Evolutionary conservation across 2,113 vertebrate genomes (phyloP).

Genomic region (Sakesphorus luctuosus): DNA sequence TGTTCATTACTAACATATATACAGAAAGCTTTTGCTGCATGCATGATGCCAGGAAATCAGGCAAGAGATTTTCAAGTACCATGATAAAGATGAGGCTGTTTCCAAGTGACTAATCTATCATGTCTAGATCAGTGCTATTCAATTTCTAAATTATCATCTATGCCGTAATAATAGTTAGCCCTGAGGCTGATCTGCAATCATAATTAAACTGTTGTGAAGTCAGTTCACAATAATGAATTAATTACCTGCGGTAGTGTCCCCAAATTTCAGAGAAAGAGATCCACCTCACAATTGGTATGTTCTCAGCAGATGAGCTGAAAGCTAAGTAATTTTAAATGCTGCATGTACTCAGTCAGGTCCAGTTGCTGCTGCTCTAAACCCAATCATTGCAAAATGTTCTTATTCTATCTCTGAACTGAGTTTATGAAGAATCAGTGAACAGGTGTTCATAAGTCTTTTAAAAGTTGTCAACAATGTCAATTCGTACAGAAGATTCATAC

Average conservation of each 20-base stretch:
- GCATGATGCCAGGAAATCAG: not conserved
- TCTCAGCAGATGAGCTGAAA: not conserved
- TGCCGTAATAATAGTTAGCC: not conserved
- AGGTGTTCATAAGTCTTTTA: not conserved
- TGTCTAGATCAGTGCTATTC: not conserved
- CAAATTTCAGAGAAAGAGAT: not conserved
- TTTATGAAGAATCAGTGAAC: not conserved
- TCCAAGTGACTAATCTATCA: slow-evolving; percentile 1
- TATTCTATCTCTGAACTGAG: not conserved
- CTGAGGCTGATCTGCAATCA: not conserved
- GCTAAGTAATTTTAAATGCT: not conserved
- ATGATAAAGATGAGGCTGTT: not conserved
- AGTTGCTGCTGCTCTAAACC: not conserved
- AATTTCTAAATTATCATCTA: slow-evolving; percentile 5
- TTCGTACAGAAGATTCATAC: not conserved
- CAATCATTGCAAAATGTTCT: not conserved
- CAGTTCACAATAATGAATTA: not conserved
- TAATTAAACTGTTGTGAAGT: slow-evolving; percentile 42
- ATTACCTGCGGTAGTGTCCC: not conserved
- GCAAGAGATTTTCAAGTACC: not conserved
- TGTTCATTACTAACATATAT: not conserved
- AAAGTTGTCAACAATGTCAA: not conserved
- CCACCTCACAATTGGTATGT: not conserved
- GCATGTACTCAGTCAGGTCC: not conserved
- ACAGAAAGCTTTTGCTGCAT: not conserved